Evolutionary conservation across 2,797 vertebrate genomes (phyloP).

Genomic region (Hippoglossus hippoglossus): DNA sequence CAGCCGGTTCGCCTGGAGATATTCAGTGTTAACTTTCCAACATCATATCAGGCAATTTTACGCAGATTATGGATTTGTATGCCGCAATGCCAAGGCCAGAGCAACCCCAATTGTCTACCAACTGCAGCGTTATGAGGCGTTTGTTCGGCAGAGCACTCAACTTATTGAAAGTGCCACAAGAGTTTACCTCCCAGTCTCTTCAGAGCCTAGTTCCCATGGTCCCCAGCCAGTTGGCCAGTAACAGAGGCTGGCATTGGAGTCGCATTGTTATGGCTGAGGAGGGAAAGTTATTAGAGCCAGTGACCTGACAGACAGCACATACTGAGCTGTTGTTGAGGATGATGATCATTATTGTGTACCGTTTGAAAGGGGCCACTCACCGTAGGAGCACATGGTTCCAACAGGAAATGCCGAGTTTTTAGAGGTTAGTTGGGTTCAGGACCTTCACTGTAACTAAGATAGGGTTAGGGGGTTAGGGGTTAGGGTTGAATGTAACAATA

Average conservation of each 20-base stretch:
- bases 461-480: too few relatives aligned
- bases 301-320: conserved; percentile 71
- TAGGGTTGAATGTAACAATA: neutral
- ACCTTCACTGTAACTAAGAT: neutral
- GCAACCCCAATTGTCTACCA: conserved; percentile 33
- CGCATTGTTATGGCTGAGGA: conserved; percentile 72
- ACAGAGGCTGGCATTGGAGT: conserved; percentile 78
- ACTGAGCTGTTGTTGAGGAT: conserved; percentile 49
- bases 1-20: conserved; percentile 29
- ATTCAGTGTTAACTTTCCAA: conserved; percentile 35
- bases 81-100: conserved; percentile 35
- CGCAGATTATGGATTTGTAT: conserved; percentile 57
- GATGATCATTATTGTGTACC: conserved; percentile 52
- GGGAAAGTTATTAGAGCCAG: conserved; percentile 66
- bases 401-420: conserved; percentile 27
- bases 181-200: conserved; percentile 55
- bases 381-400: conserved; percentile 17
- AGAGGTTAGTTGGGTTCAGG: conserved; percentile 12
- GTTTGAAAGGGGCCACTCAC: conserved; percentile 29
- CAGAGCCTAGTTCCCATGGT: conserved; percentile 78
- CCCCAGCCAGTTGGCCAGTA: conserved; percentile 80
- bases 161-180: conserved; percentile 56
- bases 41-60: conserved; percentile 55
- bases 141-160: conserved; percentile 53
- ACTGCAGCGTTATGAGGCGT: conserved; percentile 53